phyloP scores from a whole-genome alignment of 2,888 invertebrate genomes.

The Frankliniella fusca region DNA sequence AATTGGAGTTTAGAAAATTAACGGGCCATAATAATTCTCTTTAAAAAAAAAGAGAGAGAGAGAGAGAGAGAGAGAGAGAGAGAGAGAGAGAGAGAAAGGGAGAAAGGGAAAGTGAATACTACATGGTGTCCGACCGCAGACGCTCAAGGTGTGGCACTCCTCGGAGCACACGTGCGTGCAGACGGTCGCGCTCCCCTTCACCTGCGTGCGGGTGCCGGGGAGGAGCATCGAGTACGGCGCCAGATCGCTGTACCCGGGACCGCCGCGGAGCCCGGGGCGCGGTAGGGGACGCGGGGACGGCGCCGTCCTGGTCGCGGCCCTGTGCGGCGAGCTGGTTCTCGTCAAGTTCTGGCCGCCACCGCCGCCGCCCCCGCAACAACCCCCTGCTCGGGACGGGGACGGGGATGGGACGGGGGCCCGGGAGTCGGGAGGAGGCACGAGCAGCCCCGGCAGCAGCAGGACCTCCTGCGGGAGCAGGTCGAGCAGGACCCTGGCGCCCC shows the following conservation, averaged over 20 bases:
- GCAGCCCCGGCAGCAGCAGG: background rate
- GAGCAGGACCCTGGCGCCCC: background rate
- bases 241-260: constrained; percentile 55
- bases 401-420: no score
- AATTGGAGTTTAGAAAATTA: no score
- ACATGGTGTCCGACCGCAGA: background rate
- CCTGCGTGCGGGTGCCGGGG: constrained; percentile 16
- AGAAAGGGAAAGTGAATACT: no score
- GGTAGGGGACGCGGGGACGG: background rate
- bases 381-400: no score
- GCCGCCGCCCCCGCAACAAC: background rate
- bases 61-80: no score
- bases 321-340: constrained; percentile 18
- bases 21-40: no score
- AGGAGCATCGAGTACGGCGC: constrained; percentile 57
- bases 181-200: background rate
- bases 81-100: no score
- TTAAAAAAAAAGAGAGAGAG: no score
- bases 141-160: constrained; percentile 57
- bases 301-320: background rate
- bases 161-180: constrained; percentile 45
- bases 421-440: no score
- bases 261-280: constrained; percentile 39
- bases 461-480: background rate
- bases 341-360: background rate